phyloP scores from a whole-genome alignment of 2,888 invertebrate genomes.

The Aquatica leii region DNA sequence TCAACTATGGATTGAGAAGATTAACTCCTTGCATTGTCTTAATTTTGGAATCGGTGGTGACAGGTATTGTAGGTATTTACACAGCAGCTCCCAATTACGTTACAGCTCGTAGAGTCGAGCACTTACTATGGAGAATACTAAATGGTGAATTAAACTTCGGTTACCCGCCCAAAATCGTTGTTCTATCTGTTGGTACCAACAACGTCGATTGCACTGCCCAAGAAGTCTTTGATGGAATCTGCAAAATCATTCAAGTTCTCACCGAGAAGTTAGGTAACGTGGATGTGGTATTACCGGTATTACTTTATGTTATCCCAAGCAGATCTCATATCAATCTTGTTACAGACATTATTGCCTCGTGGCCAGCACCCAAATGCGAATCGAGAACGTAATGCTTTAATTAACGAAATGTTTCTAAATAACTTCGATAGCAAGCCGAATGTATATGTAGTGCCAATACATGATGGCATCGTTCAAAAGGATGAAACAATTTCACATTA shows the following conservation, averaged over 20 bases:
- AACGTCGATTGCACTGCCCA: slow-evolving; percentile 69
- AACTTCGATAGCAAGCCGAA: slow-evolving; percentile 50
- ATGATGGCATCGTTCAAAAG: slow-evolving; percentile 59
- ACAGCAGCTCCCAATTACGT: neutral
- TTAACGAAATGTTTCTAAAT: slow-evolving; percentile 65
- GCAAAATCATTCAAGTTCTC: slow-evolving; percentile 67
- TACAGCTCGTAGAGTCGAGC: slow-evolving; percentile 63
- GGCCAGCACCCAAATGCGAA: slow-evolving; percentile 71
- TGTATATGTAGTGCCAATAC: slow-evolving; percentile 56
- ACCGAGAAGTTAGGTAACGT: slow-evolving; percentile 66
- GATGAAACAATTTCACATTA: slow-evolving; percentile 68
- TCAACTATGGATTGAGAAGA: slow-evolving; percentile 70
- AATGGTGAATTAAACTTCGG: slow-evolving; percentile 74
- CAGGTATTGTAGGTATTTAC: slow-evolving; percentile 50
- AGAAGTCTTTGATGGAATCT: slow-evolving; percentile 69
- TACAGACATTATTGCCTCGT: slow-evolving; percentile 71
- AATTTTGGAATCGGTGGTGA: slow-evolving; percentile 78
- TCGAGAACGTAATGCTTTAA: slow-evolving; percentile 66
- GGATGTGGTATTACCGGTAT: slow-evolving; percentile 66
- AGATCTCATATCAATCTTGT: too few species aligned
- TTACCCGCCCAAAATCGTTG: slow-evolving; percentile 72
- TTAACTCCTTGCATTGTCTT: slow-evolving; percentile 72
- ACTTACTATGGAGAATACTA: slow-evolving; percentile 73
- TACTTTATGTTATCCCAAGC: too few species aligned
- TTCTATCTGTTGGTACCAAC: slow-evolving; percentile 73